Percentiles rank a stretch among this genome's conserved stretches.
These are phyloP conservation scores for Apolygus lucorum DNA, from an alignment of 1,140 invertebrate genomes.

Conservation along the genomic window DNA sequence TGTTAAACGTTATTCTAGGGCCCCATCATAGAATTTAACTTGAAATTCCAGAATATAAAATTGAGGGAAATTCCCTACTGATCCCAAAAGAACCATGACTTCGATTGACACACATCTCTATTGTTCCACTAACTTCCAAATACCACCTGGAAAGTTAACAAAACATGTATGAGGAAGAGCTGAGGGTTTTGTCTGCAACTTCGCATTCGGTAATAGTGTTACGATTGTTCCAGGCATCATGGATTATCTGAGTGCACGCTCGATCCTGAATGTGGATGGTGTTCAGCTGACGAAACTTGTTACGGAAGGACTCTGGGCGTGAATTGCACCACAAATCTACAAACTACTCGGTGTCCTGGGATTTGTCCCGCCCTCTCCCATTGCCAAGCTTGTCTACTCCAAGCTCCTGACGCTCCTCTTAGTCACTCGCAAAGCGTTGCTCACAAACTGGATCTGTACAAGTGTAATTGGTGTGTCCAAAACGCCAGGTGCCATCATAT, in stretches of 20 bases:
- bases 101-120: no score
- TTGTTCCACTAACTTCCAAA: no score
- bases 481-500: constrained; percentile 81
- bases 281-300: constrained; percentile 70
- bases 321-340: constrained; percentile 77
- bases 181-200: no score
- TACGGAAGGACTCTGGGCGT: constrained; percentile 73
- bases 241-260: constrained; percentile 68
- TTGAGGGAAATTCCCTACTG: no score
- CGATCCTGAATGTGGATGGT: constrained; percentile 91
- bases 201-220: no score
- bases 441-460: constrained; percentile 59
- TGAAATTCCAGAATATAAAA: no score
- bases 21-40: no score
- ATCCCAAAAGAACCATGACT: no score
- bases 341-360: constrained; percentile 71
- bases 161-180: no score
- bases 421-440: constrained; percentile 59
- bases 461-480: constrained; percentile 88
- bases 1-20: no score
- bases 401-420: constrained; percentile 47
- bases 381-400: constrained; percentile 80
- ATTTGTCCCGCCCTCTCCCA: constrained; percentile 75
- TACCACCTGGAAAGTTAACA: no score
- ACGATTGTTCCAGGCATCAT: constrained; percentile 47